Conservation (phyloP, 2,797 vertebrate genomes). For the Takifugu rubripes region DNA sequence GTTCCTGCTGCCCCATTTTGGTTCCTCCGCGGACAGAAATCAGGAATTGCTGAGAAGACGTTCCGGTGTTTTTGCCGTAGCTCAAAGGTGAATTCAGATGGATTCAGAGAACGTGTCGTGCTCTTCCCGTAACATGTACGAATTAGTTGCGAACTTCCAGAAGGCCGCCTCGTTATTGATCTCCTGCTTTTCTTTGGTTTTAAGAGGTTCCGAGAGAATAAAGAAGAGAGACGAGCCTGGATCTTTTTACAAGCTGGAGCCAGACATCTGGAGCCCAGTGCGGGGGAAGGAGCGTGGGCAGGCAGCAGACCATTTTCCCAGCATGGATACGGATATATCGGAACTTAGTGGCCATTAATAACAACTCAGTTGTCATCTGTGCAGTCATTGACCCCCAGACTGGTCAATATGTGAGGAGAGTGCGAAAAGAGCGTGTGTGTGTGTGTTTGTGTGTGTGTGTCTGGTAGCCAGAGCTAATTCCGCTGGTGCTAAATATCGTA, state of each 20-base stretch:
- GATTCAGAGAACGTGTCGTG: conserved; percentile 19
- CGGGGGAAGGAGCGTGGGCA: conserved; percentile 55
- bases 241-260: conserved; percentile 75
- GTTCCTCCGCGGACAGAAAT: background rate
- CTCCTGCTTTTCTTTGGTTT: conserved; percentile 58
- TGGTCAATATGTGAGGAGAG: conserved; percentile 60
- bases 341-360: conserved; percentile 72
- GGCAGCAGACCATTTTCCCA: conserved; percentile 69
- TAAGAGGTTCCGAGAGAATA: conserved; percentile 64
- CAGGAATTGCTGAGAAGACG: too few species aligned
- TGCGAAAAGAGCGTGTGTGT: conserved; percentile 24
- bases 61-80: background rate
- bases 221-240: conserved; percentile 65
- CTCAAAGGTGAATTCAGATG: background rate
- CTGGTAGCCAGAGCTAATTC: conserved; percentile 25
- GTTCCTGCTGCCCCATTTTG: conserved; percentile 20
- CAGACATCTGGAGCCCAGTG: conserved; percentile 73
- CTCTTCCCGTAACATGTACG: conserved; percentile 44
- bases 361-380: conserved; percentile 71
- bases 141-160: conserved; percentile 57
- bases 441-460: conserved; percentile 14
- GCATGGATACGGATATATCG: conserved; percentile 69
- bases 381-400: conserved; percentile 69
- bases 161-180: conserved; percentile 63
- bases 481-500: conserved; percentile 13